phyloP scores from a whole-genome alignment of 2,797 vertebrate genomes.

The Danio albolineatus region DNA sequence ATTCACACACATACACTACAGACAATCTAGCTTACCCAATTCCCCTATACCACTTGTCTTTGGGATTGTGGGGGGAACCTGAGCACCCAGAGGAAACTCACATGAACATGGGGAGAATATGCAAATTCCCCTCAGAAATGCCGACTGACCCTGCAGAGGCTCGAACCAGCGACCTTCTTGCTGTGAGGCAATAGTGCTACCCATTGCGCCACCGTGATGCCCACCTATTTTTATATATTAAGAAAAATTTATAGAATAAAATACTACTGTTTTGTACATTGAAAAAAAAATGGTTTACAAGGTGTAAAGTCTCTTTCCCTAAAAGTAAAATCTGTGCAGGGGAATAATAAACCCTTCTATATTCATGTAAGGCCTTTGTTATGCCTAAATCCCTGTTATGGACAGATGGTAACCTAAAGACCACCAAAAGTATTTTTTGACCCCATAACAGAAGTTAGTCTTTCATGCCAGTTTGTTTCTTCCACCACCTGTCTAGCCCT shows the following conservation, averaged over 20 bases:
- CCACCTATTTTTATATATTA: no score
- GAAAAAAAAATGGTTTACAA: not conserved
- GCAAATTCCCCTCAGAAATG: no score
- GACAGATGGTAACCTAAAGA: constrained; percentile 47
- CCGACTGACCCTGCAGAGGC: no score
- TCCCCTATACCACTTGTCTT: no score
- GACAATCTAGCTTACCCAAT: no score
- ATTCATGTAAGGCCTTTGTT: constrained; percentile 1
- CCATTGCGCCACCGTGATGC: no score
- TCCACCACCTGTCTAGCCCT: constrained; percentile 49
- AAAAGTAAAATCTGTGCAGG: not conserved
- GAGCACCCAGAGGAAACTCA: no score
- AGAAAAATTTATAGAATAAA: not conserved
- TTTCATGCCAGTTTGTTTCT: constrained; percentile 37
- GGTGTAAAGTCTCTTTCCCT: not conserved
- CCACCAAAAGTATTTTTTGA: constrained; percentile 36
- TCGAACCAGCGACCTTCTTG: no score
- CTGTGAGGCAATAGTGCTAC: no score
- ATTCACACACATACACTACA: no score
- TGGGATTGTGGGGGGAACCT: no score
- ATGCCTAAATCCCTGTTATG: constrained; percentile 34
- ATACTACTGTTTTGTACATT: not conserved
- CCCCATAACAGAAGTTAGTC: constrained; percentile 30
- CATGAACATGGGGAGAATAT: no score
- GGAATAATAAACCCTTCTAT: not conserved